Conservation (phyloP, 1,140 invertebrate genomes). For the Polypedilum vanderplanki region DNA sequence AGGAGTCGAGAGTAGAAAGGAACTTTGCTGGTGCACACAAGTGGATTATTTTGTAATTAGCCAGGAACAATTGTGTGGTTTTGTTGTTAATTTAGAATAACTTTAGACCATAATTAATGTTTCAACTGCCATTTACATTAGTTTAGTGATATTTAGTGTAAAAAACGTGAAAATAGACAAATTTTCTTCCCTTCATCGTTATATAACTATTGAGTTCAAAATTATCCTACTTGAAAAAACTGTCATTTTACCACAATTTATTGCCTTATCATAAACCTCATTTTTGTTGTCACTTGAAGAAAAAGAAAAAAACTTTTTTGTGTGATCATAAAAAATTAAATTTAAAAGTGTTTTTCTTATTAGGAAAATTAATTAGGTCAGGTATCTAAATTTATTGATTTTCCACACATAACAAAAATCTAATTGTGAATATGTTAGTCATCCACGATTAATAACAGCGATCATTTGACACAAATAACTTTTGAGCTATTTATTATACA, state of each 20-base stretch:
- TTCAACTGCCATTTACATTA: too few species aligned
- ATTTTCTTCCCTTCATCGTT: too few species aligned
- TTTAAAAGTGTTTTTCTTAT: neutral
- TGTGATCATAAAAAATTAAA: neutral
- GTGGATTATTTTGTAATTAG: too few species aligned
- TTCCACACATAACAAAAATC: neutral
- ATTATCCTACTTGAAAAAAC: neutral
- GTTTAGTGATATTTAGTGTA: too few species aligned
- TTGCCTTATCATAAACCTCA: neutral
- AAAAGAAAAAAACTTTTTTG: neutral
- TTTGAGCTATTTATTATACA: neutral
- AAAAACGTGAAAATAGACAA: too few species aligned
- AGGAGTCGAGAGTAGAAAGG: neutral
- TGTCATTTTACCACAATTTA: neutral
- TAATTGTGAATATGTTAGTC: neutral
- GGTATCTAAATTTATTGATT: conserved; percentile 5
- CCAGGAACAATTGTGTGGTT: too few species aligned
- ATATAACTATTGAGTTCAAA: neutral
- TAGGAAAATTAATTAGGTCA: conserved; percentile 1
- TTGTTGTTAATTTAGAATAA: too few species aligned
- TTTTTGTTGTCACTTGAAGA: too few species aligned
- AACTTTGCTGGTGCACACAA: neutral
- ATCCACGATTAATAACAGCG: neutral
- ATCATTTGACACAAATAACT: neutral
- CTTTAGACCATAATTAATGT: too few species aligned